A percentile compares a stretch with the other conserved stretches of the same genome.
Conservation (phyloP, 2,797 vertebrate species). For the Discoglossus pictus region DNA sequence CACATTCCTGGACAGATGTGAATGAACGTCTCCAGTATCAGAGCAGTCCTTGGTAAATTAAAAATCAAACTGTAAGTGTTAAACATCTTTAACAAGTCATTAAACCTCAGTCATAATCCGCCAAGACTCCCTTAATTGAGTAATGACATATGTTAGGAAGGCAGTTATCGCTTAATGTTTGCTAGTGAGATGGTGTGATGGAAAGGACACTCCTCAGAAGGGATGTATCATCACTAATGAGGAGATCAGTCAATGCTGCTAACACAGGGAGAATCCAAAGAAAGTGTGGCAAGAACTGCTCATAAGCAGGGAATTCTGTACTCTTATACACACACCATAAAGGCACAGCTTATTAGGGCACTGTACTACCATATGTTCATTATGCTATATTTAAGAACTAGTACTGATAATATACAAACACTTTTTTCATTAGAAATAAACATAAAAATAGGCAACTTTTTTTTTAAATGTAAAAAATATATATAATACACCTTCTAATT, state of each 20-base stretch:
- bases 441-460: too few relatives aligned
- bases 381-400: too few relatives aligned
- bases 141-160: conserved; percentile 96
- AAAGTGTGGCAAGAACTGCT: neutral
- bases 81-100: conserved; percentile 99
- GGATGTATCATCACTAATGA: conserved; percentile 95
- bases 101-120: conserved; percentile 90
- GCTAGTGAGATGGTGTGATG: conserved; percentile 76
- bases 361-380: too few relatives aligned
- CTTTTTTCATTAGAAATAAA: too few relatives aligned
- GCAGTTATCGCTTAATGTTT: conserved; percentile 94
- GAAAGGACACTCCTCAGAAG: conserved; percentile 89
- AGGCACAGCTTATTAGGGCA: too few relatives aligned
- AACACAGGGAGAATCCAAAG: conserved; percentile 68
- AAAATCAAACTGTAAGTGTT: conserved; percentile 93
- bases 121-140: conserved; percentile 91
- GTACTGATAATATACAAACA: too few relatives aligned
- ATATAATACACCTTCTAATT: too few relatives aligned
- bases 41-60: conserved; percentile 76
- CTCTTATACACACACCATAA: too few relatives aligned
- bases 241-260: conserved; percentile 86
- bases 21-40: conserved; percentile 67
- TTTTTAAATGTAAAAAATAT: too few relatives aligned
- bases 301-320: too few relatives aligned
- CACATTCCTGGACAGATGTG: conserved; percentile 67